A percentile compares a stretch with the other conserved stretches of the same genome.
Evolutionary conservation across 2,888 invertebrate species (phyloP).

Genomic region (Trissoscelio sp.): DNA sequence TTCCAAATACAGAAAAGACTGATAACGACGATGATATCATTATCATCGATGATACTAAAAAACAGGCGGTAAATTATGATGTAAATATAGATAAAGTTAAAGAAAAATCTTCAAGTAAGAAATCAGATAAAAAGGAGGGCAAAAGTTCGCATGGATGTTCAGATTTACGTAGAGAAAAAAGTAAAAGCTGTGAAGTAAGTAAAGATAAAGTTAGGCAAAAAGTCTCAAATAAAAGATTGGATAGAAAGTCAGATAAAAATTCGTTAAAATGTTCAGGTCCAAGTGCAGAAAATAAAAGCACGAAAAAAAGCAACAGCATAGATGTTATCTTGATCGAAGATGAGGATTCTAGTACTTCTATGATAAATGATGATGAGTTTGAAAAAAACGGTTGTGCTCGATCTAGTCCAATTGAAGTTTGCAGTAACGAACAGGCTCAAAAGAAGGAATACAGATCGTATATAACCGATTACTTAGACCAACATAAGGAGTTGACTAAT

Average conservation of each 20-base stretch:
- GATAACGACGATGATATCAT: not conserved
- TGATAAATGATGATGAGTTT: too few species aligned
- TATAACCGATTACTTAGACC: slow-evolving; percentile 27
- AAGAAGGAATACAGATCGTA: slow-evolving; percentile 17
- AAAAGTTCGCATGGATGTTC: not conserved
- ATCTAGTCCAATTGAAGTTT: not conserved
- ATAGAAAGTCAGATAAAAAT: too few species aligned
- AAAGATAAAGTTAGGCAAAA: not conserved
- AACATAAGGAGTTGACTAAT: slow-evolving; percentile 3
- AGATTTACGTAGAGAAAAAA: not conserved
- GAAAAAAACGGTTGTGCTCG: too few species aligned
- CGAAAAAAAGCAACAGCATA: too few species aligned
- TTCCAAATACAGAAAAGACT: not conserved
- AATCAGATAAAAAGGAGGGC: not conserved
- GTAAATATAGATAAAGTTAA: not conserved
- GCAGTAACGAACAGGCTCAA: not conserved
- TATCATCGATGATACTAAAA: not conserved
- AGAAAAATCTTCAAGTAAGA: slow-evolving; percentile 3
- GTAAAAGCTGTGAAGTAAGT: not conserved
- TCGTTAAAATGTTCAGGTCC: too few species aligned
- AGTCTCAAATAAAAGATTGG: not conserved
- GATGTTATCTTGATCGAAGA: too few species aligned
- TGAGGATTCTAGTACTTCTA: too few species aligned
- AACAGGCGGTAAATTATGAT: not conserved
- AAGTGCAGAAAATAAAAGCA: too few species aligned